Base-by-base conservation (phyloP, 2,113 vertebrate genomes). In the Xyrauchen texanus region DNA sequence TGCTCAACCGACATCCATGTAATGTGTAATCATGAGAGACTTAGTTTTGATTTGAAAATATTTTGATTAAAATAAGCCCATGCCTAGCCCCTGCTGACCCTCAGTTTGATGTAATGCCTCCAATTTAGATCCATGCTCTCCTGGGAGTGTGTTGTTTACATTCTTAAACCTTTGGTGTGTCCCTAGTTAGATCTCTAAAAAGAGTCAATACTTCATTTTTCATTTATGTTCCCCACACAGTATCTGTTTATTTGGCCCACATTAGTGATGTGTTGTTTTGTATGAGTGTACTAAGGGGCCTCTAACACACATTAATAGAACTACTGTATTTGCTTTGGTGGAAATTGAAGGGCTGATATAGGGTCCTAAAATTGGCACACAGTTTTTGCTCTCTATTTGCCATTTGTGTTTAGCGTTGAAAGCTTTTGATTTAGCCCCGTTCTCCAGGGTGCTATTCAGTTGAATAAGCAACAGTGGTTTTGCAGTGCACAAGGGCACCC, bases 401-500 rank as follows among this genome's bases (percentile, higher is more conserved):
- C 16, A 68, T 77, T 88, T 88, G 85, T 91, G 88, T 87, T 91
- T 87, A 85, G 87, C 83, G 81, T 87, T 87, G 88, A 90, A 90
- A 88, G 87, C 88, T 88, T 91, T 89, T 92, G 90, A 92, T 92
- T 91, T 89, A 85, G 82, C 88, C 87, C 74, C 82, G 81, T 91
- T 87, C 90, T 90, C 90, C 77, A 82, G 90, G 91, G 91, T 81
- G 87, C 88, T 82, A 87, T 93, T 91, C 83, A 88, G 72, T 84
- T 88, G 88, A 92, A 89, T 90, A 90, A 90, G 87, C 83, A 77
- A 89, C 91, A 89, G 88, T 88, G 87, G 88, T 91, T 86, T 88
- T 84, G 86, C 83, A 84, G 85, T 87, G 86, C 87, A 85, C 89
- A 90, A 91, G 91, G 91, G 88, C 88, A 88, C 85, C 60, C 16